Conservation (phyloP, 2,113 vertebrate species). For the Gallinago undulata region DNA sequence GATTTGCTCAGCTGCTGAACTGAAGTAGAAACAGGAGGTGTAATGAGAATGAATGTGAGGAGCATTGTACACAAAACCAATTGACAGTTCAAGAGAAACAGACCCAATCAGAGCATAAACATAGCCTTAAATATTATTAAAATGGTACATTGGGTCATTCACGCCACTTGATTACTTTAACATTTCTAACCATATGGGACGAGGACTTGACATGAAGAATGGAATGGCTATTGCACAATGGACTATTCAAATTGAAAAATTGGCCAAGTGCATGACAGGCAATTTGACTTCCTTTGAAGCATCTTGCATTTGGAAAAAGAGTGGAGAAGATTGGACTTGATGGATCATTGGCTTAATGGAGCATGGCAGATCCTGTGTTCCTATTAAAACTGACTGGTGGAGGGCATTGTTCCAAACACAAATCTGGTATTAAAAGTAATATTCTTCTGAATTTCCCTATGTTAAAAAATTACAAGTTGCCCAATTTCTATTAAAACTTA, state of each 20-base stretch:
- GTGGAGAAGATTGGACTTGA: neutral
- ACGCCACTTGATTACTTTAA: conserved; percentile 7
- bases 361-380: neutral
- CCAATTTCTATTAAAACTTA: neutral
- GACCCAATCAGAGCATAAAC: conserved; percentile 12
- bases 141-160: neutral
- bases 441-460: neutral
- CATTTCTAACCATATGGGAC: conserved; percentile 9
- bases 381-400: conserved; percentile 5
- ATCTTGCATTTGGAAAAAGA: neutral
- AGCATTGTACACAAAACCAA: neutral
- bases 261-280: neutral
- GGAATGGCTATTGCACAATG: conserved; percentile 21
- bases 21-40: conserved; percentile 8
- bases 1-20: neutral
- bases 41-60: conserved; percentile 16
- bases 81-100: conserved; percentile 17
- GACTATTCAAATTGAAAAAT: conserved; percentile 5
- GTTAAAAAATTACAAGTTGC: neutral
- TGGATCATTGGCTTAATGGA: conserved; percentile 36
- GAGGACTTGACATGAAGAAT: conserved; percentile 33
- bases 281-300: conserved; percentile 31
- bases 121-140: conserved; percentile 32
- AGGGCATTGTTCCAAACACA: conserved; percentile 1
- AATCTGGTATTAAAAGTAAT: neutral